phyloP scores from a whole-genome alignment of 1,140 invertebrate species.

The Sycobia sp. region DNA sequence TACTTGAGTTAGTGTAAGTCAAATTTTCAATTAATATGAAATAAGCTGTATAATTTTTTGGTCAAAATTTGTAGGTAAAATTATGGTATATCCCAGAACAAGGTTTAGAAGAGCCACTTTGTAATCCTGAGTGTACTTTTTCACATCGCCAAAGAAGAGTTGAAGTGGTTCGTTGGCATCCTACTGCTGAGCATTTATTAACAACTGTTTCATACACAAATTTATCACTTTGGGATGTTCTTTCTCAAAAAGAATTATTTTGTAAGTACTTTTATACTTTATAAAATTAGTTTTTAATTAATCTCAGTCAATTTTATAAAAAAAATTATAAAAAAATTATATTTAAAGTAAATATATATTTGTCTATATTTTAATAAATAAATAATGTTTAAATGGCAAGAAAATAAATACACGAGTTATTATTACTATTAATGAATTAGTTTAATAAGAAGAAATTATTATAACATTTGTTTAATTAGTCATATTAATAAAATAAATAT shows the following conservation, averaged over 20 bases:
- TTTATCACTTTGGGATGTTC: slow-evolving; percentile 86
- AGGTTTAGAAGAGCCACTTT: slow-evolving; percentile 78
- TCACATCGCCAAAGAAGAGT: slow-evolving; percentile 81
- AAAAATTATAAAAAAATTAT: background rate
- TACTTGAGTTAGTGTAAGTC: background rate
- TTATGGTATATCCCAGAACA: slow-evolving; percentile 84
- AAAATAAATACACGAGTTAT: no score
- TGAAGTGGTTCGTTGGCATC: slow-evolving; percentile 86
- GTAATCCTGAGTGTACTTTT: slow-evolving; percentile 79
- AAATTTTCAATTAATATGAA: background rate
- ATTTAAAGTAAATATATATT: background rate
- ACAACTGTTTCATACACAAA: slow-evolving; percentile 81
- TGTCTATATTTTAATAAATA: background rate
- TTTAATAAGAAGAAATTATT: no score
- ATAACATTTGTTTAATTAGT: background rate
- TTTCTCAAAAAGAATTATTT: slow-evolving; percentile 79
- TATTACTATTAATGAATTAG: no score
- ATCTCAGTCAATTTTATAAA: no score
- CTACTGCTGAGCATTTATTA: slow-evolving; percentile 81
- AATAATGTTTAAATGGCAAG: background rate
- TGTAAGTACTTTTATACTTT: slow-evolving; percentile 63
- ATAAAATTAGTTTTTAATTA: background rate
- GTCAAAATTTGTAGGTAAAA: slow-evolving; percentile 72
- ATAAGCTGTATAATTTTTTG: no score
- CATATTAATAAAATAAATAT: background rate